Percentiles rank a stretch among this genome's conserved stretches.
Conservation (phyloP, 1,140 invertebrate species). For the Helicoverpa zea region DNA sequence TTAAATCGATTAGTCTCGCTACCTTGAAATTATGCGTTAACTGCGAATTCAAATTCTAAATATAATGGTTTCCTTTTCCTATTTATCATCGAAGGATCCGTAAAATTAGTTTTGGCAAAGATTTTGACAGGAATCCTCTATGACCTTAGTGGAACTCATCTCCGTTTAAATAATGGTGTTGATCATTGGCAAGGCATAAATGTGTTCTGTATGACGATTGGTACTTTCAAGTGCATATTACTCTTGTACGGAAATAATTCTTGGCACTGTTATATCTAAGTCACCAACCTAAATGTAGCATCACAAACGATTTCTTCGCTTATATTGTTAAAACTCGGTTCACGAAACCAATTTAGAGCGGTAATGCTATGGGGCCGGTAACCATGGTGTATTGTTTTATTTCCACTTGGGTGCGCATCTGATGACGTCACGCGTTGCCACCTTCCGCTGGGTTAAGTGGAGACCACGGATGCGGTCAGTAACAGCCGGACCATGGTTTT, state of each 20-base stretch:
- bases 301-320: not conserved
- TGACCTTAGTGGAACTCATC: not conserved
- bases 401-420: constrained; percentile 74
- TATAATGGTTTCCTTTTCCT: not conserved
- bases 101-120: not conserved
- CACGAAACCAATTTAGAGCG: constrained; percentile 20
- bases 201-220: constrained; percentile 9
- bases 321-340: constrained; percentile 8
- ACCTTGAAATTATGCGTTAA: constrained; percentile 33
- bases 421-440: constrained; percentile 77
- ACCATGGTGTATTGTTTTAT: constrained; percentile 71
- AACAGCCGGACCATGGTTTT: constrained; percentile 33
- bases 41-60: not conserved
- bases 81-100: not conserved
- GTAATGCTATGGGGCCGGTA: constrained; percentile 59
- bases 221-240: constrained; percentile 32
- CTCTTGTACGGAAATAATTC: constrained; percentile 35
- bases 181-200: not conserved
- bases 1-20: constrained; percentile 18
- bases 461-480: constrained; percentile 48
- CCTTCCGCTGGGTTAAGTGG: constrained; percentile 61
- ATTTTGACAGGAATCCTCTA: not conserved
- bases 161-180: not conserved
- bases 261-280: constrained; percentile 36
- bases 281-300: not conserved